These are phyloP conservation scores for Onthophagus taurus DNA, from an alignment of 1,140 invertebrate genomes.

Conservation along the genomic window DNA sequence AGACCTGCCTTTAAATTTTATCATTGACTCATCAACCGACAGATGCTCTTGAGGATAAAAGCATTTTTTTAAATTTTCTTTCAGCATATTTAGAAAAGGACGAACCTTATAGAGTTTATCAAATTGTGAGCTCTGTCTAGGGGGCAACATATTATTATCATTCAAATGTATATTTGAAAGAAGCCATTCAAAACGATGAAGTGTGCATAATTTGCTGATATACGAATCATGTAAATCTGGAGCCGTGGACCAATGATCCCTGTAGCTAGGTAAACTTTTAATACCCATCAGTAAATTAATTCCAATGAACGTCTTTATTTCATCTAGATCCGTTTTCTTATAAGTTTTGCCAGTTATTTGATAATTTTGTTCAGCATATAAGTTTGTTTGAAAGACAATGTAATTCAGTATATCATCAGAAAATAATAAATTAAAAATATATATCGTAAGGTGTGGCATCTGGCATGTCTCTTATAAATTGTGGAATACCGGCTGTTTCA, in stretches of 20 bases:
- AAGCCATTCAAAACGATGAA: slow-evolving; percentile 17
- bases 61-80: slow-evolving; percentile 16
- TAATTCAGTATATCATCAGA: too few relatives aligned
- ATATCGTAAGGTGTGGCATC: too few relatives aligned
- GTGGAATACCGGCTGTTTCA: too few relatives aligned
- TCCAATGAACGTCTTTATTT: slow-evolving; percentile 18
- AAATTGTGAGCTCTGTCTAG: too few relatives aligned
- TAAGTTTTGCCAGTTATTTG: too few relatives aligned
- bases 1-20: slow-evolving; percentile 34
- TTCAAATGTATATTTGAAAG: slow-evolving; percentile 26
- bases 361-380: too few relatives aligned
- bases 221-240: slow-evolving; percentile 13
- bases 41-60: slow-evolving; percentile 7
- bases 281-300: slow-evolving; percentile 22
- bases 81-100: slow-evolving; percentile 14
- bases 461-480: too few relatives aligned
- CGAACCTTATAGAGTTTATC: slow-evolving; percentile 29
- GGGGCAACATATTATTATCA: too few relatives aligned
- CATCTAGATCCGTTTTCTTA: too few relatives aligned
- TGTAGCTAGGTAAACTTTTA: slow-evolving; percentile 16
- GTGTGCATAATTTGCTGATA: slow-evolving; percentile 13
- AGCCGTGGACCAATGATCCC: slow-evolving; percentile 13
- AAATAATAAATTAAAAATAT: too few relatives aligned
- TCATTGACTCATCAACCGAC: slow-evolving; percentile 33
- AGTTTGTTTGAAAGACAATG: too few relatives aligned